Conservation (phyloP, 2,888 invertebrate genomes). For the Agonopterix arenella region DNA sequence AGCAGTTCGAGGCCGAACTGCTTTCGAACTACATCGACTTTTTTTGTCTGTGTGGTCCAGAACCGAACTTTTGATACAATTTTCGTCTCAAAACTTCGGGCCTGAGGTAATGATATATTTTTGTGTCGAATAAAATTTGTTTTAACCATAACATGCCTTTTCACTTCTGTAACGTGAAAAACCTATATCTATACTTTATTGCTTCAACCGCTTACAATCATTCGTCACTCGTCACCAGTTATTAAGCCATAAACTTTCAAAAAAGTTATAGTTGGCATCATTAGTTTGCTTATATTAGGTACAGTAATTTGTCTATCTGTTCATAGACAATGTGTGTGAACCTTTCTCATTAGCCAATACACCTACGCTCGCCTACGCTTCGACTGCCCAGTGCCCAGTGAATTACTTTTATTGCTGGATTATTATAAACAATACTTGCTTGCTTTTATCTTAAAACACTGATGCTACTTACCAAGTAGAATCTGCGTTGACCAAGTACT, state of each 20-base stretch:
- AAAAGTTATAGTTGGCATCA: neutral
- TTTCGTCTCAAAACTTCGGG: too few relatives aligned
- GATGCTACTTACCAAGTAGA: too few relatives aligned
- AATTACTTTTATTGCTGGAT: neutral
- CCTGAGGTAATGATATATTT: too few relatives aligned
- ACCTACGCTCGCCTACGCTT: slow-evolving; percentile 33
- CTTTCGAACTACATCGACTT: too few relatives aligned
- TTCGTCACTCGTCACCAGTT: neutral
- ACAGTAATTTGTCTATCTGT: neutral
- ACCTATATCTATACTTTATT: neutral
- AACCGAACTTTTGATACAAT: too few relatives aligned
- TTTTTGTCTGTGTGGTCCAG: too few relatives aligned
- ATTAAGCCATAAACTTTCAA: neutral
- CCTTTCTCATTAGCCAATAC: slow-evolving; percentile 36
- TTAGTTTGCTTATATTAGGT: neutral
- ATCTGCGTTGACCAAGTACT: too few relatives aligned
- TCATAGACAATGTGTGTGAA: slow-evolving; percentile 39
- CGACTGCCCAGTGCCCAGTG: slow-evolving; percentile 13
- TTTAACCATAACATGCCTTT: too few relatives aligned
- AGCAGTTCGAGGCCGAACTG: too few relatives aligned
- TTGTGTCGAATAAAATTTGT: too few relatives aligned
- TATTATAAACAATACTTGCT: neutral
- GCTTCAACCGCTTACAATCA: neutral
- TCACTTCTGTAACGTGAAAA: too few relatives aligned
- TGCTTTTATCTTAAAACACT: too few relatives aligned